phyloP scores from a whole-genome alignment of 2,797 vertebrate species.

The Phataginus tricuspis region DNA sequence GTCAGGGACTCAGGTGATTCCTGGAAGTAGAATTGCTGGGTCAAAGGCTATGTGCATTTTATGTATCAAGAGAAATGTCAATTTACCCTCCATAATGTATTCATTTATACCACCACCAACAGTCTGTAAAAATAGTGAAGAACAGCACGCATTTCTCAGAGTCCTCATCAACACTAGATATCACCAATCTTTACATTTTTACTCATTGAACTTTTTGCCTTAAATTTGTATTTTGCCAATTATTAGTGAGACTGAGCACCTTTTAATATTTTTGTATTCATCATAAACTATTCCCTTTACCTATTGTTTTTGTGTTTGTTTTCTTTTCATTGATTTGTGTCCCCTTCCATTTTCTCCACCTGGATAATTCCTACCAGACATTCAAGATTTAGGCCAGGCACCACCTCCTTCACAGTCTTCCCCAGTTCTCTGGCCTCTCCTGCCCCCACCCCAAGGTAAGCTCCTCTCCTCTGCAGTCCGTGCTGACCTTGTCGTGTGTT shows the following conservation, averaged over 20 bases:
- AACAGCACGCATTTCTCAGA: neutral
- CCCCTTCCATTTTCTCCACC: neutral
- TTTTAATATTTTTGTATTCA: neutral
- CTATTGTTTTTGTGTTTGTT: neutral
- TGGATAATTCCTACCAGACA: neutral
- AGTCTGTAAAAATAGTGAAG: neutral
- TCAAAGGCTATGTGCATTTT: neutral
- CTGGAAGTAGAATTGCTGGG: neutral
- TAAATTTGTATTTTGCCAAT: neutral
- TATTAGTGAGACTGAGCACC: neutral
- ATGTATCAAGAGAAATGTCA: neutral
- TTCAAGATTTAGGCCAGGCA: neutral
- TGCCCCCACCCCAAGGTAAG: neutral
- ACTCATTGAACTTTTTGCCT: neutral
- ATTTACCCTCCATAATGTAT: neutral
- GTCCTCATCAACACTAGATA: neutral
- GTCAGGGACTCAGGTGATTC: neutral
- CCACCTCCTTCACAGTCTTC: neutral
- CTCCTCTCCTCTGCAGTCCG: neutral
- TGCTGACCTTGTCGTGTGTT: neutral
- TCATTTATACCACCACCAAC: neutral
- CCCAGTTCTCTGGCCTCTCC: neutral
- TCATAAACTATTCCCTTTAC: neutral
- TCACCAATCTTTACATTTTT: neutral
- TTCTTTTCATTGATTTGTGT: neutral